Base-by-base conservation (phyloP, 2,797 vertebrate species). In the Chaenodraco wilsoni region DNA sequence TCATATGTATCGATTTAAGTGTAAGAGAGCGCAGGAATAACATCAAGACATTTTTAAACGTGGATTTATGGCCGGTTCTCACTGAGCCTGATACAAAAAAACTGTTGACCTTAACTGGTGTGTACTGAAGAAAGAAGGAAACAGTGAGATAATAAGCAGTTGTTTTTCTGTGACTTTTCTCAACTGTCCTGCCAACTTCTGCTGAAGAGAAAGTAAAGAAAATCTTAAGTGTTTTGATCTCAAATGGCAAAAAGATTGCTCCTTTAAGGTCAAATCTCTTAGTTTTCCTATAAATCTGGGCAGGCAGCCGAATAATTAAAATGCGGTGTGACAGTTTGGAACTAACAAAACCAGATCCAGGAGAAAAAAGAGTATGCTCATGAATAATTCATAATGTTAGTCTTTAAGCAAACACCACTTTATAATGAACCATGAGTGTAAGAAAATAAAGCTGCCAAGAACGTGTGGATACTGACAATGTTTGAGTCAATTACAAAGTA, bases 331-430 rank as follows among this genome's bases (percentile, higher is more conserved):
- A 85, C 82, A 81, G 82, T 84, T 84, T 45, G 46, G 64, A 79
- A 76, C 48, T 67, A 80, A 82, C 69, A 79, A 61, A 86, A 86
- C 74, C 69, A 72, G 62, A 81, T 75, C 61, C 23, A 5, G 65
- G 76, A 78, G 72, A 70, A 76, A 79, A 74, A 65, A 77, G 69
- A 41, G 10, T 15, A 66, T 68, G n/a, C 62, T 83, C 79, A 85
- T 91, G 86, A 88, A 92, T 91, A 78, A 90, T 91, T 86, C 83
- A 91, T 4, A 27, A 17, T 48, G 57, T 79, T 44, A 56, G 58
- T 85, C 71, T 83, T 82, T 83, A 48, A 58, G 76, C 70, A 76
- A 87, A 79, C 74, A 51, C 6, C 40, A 55, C 56, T 86, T 85
- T 78, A 72, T 84, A 87, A 85, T 86, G 74, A 84, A 85, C 65